A percentile compares a stretch with the other conserved stretches of the same genome.
These are phyloP conservation scores for Malachius bipustulatus DNA, from an alignment of 2,888 invertebrate genomes.

Conservation along the genomic window DNA sequence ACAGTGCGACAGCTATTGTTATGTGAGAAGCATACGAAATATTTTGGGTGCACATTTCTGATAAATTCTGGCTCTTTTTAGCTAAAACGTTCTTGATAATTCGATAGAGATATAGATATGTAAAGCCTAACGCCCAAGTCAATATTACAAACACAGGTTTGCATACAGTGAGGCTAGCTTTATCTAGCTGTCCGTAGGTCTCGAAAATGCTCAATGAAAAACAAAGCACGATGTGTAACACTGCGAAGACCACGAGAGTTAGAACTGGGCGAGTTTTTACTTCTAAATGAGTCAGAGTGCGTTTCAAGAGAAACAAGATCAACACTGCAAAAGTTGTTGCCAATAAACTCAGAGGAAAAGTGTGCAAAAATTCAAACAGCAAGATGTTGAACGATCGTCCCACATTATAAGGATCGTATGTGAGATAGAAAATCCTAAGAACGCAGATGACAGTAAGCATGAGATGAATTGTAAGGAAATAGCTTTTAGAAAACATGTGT, in stretches of 20 bases:
- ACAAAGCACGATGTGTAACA: slow-evolving; percentile 67
- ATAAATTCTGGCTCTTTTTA: slow-evolving; percentile 67
- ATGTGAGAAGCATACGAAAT: slow-evolving; percentile 81
- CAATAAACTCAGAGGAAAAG: slow-evolving; percentile 75
- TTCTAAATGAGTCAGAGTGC: slow-evolving; percentile 58
- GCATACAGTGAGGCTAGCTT: slow-evolving; percentile 52
- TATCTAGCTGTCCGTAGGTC: slow-evolving; percentile 36
- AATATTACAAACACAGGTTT: slow-evolving; percentile 79
- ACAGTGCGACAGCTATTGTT: slow-evolving; percentile 73
- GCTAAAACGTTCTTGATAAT: slow-evolving; percentile 62
- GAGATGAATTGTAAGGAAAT: slow-evolving; percentile 75
- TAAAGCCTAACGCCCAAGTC: slow-evolving; percentile 69
- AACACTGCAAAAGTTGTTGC: slow-evolving; percentile 83
- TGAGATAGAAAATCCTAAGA: slow-evolving; percentile 73
- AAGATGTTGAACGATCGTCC: slow-evolving; percentile 65
- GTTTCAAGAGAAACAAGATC: slow-evolving; percentile 71
- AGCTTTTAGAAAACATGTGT: slow-evolving; percentile 76
- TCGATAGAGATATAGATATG: slow-evolving; percentile 75
- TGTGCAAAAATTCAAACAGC: slow-evolving; percentile 69
- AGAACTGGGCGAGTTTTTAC: slow-evolving; percentile 61
- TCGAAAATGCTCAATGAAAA: slow-evolving; percentile 72
- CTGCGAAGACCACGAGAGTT: slow-evolving; percentile 59
- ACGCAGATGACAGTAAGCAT: slow-evolving; percentile 73
- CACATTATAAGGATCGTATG: slow-evolving; percentile 88
- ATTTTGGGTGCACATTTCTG: slow-evolving; percentile 63